phyloP scores from a whole-genome alignment of 2,888 invertebrate species.

The Acrocera orbiculus region DNA sequence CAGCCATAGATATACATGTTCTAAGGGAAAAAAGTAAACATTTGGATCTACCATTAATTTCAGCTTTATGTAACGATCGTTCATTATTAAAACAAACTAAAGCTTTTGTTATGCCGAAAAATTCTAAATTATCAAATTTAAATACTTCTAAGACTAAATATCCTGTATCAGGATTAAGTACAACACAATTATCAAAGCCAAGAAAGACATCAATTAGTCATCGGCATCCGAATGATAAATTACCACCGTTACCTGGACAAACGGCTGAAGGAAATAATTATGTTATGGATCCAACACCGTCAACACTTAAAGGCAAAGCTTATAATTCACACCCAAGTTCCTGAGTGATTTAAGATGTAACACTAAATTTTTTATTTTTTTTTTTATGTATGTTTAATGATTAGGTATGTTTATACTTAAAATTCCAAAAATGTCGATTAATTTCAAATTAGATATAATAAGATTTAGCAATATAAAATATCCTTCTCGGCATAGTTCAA shows the following conservation, averaged over 20 bases:
- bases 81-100: slow-evolving; percentile 77
- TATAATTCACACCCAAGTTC: slow-evolving; percentile 11
- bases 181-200: slow-evolving; percentile 39
- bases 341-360: too few species aligned
- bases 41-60: slow-evolving; percentile 77
- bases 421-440: too few species aligned
- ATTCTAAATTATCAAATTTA: slow-evolving; percentile 24
- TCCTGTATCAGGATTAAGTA: slow-evolving; percentile 46
- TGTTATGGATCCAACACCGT: slow-evolving; percentile 33
- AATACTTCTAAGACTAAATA: slow-evolving; percentile 10
- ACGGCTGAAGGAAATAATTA: slow-evolving; percentile 54
- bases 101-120: slow-evolving; percentile 64
- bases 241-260: slow-evolving; percentile 46
- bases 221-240: slow-evolving; percentile 61
- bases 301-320: slow-evolving; percentile 26
- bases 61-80: slow-evolving; percentile 83
- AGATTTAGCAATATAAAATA: too few species aligned
- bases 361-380: too few species aligned
- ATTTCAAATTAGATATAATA: too few species aligned
- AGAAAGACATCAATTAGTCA: slow-evolving; percentile 41
- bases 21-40: slow-evolving; percentile 77
- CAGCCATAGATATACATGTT: slow-evolving; percentile 57
- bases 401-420: too few species aligned
- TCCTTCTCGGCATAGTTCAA: too few species aligned
- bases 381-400: too few species aligned